Conservation (phyloP, 2,888 invertebrate species). For the Nineta flava region DNA sequence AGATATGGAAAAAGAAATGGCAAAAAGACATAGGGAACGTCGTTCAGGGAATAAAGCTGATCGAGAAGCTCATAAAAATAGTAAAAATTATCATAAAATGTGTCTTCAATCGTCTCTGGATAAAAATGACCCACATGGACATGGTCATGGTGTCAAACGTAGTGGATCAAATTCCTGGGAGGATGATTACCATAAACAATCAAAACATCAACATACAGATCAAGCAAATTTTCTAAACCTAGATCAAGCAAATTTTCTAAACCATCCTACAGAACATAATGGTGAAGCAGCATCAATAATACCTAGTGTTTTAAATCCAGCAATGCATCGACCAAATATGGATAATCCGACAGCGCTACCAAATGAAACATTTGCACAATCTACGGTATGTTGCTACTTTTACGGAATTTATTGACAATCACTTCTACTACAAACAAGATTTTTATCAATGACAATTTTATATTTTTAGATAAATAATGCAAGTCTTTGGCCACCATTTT, state of each 20-base stretch:
- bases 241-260: background rate
- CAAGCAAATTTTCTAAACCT: background rate
- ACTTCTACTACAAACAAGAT: background rate
- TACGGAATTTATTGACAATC: background rate
- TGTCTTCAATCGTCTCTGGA: background rate
- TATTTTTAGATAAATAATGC: conserved; percentile 25
- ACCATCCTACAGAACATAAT: background rate
- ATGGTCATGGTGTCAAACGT: conserved; percentile 41
- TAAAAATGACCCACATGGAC: conserved; percentile 9
- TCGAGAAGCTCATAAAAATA: conserved; percentile 12
- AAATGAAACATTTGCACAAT: background rate
- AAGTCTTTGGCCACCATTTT: conserved; percentile 44
- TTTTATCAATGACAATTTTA: background rate
- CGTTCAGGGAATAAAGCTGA: conserved; percentile 34
- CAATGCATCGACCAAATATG: background rate
- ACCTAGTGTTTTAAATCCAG: background rate
- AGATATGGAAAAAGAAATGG: conserved; percentile 66
- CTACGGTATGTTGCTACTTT: background rate
- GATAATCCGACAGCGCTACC: background rate
- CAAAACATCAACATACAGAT: conserved; percentile 31
- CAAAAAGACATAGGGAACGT: conserved; percentile 49
- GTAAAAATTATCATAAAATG: background rate
- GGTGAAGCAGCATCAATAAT: background rate
- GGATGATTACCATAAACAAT: conserved; percentile 36
- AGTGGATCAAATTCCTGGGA: conserved; percentile 44